Evolutionary conservation across 2,797 vertebrate species (phyloP).

Genomic region (Peromyscus aztecus): DNA sequence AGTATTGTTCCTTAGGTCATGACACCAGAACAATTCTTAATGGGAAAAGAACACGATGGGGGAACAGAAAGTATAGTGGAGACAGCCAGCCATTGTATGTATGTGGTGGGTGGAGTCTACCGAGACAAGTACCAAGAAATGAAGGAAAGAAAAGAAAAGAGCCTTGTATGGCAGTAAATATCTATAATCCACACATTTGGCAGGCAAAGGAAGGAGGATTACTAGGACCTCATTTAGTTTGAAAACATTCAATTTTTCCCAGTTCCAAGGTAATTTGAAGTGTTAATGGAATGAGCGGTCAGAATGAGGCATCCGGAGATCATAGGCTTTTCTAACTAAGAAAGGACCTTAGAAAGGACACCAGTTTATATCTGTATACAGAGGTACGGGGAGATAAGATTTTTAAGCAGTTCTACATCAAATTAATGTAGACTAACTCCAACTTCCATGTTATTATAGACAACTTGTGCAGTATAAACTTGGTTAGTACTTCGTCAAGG

Average conservation of each 20-base stretch:
- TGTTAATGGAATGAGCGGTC: background rate
- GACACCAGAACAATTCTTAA: background rate
- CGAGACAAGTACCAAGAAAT: background rate
- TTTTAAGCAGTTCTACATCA: background rate
- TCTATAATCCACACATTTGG: background rate
- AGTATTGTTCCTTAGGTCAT: background rate
- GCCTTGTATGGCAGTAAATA: background rate
- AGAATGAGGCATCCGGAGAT: background rate
- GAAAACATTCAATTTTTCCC: background rate
- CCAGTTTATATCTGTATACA: background rate
- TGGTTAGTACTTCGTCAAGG: accelerated
- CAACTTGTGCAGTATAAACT: background rate
- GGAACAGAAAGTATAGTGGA: background rate
- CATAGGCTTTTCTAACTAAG: background rate
- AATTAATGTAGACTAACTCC: background rate
- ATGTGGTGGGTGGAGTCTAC: no score
- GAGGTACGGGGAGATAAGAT: background rate
- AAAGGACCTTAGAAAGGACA: background rate
- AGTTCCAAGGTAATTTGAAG: background rate
- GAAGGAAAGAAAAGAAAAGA: background rate
- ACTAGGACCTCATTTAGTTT: background rate
- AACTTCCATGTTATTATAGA: background rate
- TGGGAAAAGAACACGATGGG: background rate
- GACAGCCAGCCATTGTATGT: background rate
- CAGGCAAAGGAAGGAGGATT: background rate